Base-by-base conservation (phyloP, 1,140 invertebrate genomes). In the Cyclargus thomasi region DNA sequence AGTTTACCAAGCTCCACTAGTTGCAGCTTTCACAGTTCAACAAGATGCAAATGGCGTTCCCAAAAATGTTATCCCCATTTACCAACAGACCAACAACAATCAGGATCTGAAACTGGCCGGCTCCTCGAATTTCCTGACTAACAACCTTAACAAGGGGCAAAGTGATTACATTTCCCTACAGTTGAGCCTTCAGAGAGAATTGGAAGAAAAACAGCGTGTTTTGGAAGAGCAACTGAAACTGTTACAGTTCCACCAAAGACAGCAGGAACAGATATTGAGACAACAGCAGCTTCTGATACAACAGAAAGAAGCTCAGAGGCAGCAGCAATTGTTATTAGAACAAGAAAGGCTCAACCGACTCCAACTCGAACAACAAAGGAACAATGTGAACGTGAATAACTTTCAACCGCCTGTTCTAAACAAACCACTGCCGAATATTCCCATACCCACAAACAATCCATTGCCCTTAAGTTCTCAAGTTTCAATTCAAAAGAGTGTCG, bases 21-120 rank as follows among this genome's bases (percentile, higher is more conserved):
- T 96, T 0, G 95, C 95, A 1, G 95, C 95, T 0, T 97, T 97
- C 74, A 96, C 95, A 0, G 94, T 97, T 1, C 95, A 96, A 73
- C 94, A 96, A 81, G 95, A 97, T 75, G 94, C 94, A 63, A 91
- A 91, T 29, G 95, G 95, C 0, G 77, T 94, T 17, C 95, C 95
- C 0, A 94, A 94, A 70, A 95, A 93, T 78, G 94, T 96, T 1
- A 94, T 95, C 65, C 95, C 95, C 1, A 92, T 92, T 63, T 83
- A 81, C 69, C 81, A 83, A 74, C 75, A 86, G 72, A 79, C 76
- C 64, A 72, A 81, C 76, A 70, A 67, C 64, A 74, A 76, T 71
- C 70, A 80, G 64, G 59, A 72, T 69, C 64, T 79, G 67, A 82
- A 79, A 73, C 65, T 78, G 63, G 70, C 71, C 64, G 66, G 76